Evolutionary conservation across 2,113 vertebrate genomes (phyloP), one percentile per base, ranked within the genome.

Genomic region (Prionailurus bengalensis): DNA sequence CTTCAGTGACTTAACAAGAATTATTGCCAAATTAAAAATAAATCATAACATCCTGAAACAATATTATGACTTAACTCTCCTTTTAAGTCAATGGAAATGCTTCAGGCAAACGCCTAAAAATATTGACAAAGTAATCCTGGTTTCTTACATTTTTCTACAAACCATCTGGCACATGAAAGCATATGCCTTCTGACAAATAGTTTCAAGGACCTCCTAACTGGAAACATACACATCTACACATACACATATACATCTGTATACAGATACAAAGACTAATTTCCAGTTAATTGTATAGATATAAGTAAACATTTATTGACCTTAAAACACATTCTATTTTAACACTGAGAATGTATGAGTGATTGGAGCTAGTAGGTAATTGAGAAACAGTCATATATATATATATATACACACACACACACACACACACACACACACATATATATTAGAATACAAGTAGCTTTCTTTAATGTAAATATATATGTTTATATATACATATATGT

Each of bases 101-200:
- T 94, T 92, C 27, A 90, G 39, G 45, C 7, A 63, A 90, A 90
- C n/a, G 79, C 68, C 63, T 95, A 42, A 91, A 91, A 78, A 71
- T 92, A 91, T 95, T 95, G 86, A 55, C n/a, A 86, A 95, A 45
- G 19, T 95, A 70, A 79, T 79, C 25, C n/a, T 92, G 12, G 91
- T 74, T 89, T 74, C 55, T 88, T 92, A 66, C n/a, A 42, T 92
- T 82, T 95, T 31, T 94, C 63, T 90, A 36, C 71, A 71, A 58
- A 90, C 42, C 58, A 93, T 94, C 71, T 93, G 51, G 31, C 31
- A 91, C 65, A 21, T 36, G 36, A 85, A 93, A 76, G 42, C 42
- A 78, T 68, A 83, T 70, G 36, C 10, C n/a, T 79, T 3, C 33
- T 86, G 45, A 71, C 10, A 66, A 89, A 95, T 71, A 76, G 51